phyloP scores from a whole-genome alignment of 1,140 invertebrate genomes.

The Elysia chlorotica region DNA sequence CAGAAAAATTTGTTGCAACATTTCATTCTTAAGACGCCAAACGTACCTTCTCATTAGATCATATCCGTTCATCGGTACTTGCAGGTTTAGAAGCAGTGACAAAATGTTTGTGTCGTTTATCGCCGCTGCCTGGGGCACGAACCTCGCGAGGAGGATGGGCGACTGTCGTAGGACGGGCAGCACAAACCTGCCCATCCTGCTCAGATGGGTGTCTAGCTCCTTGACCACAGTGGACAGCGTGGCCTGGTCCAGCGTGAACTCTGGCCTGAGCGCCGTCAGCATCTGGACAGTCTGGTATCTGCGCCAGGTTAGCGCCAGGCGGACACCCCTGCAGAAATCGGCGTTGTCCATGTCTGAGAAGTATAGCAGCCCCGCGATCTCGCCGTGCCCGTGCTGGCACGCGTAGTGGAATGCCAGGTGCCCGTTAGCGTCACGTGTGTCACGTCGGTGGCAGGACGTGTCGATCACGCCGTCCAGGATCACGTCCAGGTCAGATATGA shows the following conservation, averaged over 20 bases:
- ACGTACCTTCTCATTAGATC: slow-evolving; percentile 1
- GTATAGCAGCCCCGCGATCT: slow-evolving; percentile 23
- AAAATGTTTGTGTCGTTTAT: neutral
- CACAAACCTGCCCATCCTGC: neutral
- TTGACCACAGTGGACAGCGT: neutral
- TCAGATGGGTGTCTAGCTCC: slow-evolving; percentile 2
- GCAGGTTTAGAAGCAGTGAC: neutral
- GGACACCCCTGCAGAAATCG: slow-evolving; percentile 28
- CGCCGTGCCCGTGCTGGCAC: slow-evolving; percentile 25
- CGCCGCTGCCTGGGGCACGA: slow-evolving; percentile 5
- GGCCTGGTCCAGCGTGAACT: slow-evolving; percentile 1
- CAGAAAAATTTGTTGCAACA: neutral
- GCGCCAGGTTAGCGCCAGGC: slow-evolving; percentile 28
- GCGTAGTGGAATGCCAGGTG: slow-evolving; percentile 39
- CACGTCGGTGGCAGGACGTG: no score
- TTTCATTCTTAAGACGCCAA: neutral
- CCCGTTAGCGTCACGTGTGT: slow-evolving; percentile 23
- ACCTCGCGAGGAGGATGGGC: neutral
- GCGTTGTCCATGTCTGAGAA: slow-evolving; percentile 20
- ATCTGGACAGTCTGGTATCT: neutral
- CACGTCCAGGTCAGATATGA: no score
- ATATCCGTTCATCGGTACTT: neutral
- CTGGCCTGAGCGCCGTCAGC: neutral
- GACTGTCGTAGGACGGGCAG: slow-evolving; percentile 7
- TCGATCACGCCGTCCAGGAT: no score